A percentile compares a stretch with the other conserved stretches of the same genome.
phyloP scores from a whole-genome alignment of 2,888 invertebrate genomes.

The Nematopogon swammerdamellus region DNA sequence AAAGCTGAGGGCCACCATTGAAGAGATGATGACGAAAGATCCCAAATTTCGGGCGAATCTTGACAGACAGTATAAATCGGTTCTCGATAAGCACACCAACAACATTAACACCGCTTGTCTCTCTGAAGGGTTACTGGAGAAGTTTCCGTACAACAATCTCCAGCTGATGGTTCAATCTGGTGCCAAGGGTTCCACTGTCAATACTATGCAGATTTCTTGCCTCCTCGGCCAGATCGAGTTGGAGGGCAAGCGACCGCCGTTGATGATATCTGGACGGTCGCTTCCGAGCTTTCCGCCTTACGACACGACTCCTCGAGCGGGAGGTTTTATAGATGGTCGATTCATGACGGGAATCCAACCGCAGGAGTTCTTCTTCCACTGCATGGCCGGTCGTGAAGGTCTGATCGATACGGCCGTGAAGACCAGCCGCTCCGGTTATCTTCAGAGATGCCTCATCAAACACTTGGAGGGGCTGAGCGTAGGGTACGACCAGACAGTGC shows the following conservation, averaged over 20 bases:
- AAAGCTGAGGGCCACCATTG: conserved; percentile 63
- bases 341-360: conserved; percentile 99
- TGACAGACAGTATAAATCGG: conserved; percentile 79
- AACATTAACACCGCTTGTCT: conserved; percentile 85
- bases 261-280: conserved; percentile 90
- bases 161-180: conserved; percentile 98
- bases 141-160: conserved; percentile 94
- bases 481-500: conserved; percentile 91
- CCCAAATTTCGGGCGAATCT: conserved; percentile 75
- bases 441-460: conserved; percentile 96
- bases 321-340: conserved; percentile 94
- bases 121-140: conserved; percentile 77
- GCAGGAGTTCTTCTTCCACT: conserved; percentile 98
- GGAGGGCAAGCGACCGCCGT: conserved; percentile 94
- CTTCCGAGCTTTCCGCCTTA: conserved; percentile 90
- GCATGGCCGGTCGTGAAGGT: conserved; percentile 99
- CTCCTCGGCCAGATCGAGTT: conserved; percentile 97
- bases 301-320: conserved; percentile 86
- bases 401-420: conserved; percentile 99
- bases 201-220: conserved; percentile 98
- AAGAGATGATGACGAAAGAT: conserved; percentile 67
- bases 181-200: conserved; percentile 97
- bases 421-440: conserved; percentile 96
- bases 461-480: conserved; percentile 95
- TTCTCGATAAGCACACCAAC: conserved; percentile 82